Percentiles rank a stretch among this genome's conserved stretches.
Evolutionary conservation across 53 echinoderm and acorn worm species (phyloP).

Genomic region (Holothuria scabra): DNA sequence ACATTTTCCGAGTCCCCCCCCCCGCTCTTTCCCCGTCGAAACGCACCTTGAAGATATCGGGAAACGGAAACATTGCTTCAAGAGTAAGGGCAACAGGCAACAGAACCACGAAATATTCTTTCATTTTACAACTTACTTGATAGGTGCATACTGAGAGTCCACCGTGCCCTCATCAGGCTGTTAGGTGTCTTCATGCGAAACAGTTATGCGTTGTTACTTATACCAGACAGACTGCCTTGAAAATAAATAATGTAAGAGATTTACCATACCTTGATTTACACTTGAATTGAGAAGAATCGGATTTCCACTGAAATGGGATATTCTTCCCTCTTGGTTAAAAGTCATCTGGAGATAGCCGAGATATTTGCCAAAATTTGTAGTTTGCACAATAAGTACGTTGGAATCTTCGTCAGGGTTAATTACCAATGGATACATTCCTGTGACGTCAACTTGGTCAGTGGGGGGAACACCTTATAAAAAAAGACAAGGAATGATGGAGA

Average conservation of each 20-base stretch:
- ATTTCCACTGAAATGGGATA: conserved; percentile 37
- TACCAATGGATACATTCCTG: conserved; percentile 75
- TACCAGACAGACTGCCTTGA: too few species aligned
- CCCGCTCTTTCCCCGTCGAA: too few species aligned
- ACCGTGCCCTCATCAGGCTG: too few species aligned
- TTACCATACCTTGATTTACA: conserved; percentile 24
- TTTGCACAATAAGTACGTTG: conserved; percentile 21
- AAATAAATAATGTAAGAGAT: background rate
- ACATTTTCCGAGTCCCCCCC: too few species aligned
- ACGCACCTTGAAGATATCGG: too few species aligned
- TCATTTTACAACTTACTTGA: too few species aligned
- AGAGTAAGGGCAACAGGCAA: too few species aligned
- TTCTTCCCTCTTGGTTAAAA: conserved; percentile 42
- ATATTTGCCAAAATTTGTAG: conserved; percentile 27
- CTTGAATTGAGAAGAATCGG: conserved; percentile 33
- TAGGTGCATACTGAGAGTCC: too few species aligned
- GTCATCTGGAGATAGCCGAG: conserved; percentile 42
- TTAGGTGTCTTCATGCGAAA: too few species aligned
- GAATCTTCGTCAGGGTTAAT: conserved; percentile 66
- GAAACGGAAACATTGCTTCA: too few species aligned
- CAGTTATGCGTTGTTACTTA: too few species aligned
- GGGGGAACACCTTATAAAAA: conserved; percentile 64
- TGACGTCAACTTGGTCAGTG: conserved; percentile 59
- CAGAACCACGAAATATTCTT: too few species aligned
- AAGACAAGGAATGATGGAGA: background rate